Evolutionary conservation across 2,888 invertebrate genomes (phyloP).

Genomic region (Octodonta nipae): DNA sequence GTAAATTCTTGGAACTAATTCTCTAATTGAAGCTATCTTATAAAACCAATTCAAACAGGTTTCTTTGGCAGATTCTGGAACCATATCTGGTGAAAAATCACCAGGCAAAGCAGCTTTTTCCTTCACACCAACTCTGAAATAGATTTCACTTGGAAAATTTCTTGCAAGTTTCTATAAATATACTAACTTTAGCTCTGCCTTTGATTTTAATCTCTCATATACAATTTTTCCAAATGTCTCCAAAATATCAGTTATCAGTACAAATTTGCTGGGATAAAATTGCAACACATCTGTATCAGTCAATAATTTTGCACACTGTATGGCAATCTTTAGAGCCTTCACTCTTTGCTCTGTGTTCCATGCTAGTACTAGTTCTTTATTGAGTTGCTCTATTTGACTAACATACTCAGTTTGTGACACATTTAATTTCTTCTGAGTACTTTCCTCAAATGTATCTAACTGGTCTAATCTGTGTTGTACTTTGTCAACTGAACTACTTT

Average conservation of each 20-base stretch:
- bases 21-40: constrained; percentile 93
- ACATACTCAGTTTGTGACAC: constrained; percentile 71
- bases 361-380: constrained; percentile 75
- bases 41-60: constrained; percentile 98
- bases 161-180: no score
- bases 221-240: constrained; percentile 89
- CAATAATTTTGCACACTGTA: constrained; percentile 89
- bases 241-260: constrained; percentile 86
- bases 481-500: constrained; percentile 71
- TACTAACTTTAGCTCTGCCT: no score
- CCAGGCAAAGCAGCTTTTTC: constrained; percentile 41
- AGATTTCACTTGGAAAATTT: no score
- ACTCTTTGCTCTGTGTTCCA: constrained; percentile 93
- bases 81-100: constrained; percentile 63
- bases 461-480: constrained; percentile 84
- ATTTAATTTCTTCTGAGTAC: constrained; percentile 71
- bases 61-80: constrained; percentile 80
- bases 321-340: constrained; percentile 89
- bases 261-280: constrained; percentile 97
- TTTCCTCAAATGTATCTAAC: constrained; percentile 87
- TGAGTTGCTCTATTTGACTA: constrained; percentile 76
- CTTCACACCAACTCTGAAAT: constrained; percentile 45
- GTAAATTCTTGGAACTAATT: constrained; percentile 83
- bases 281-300: constrained; percentile 79
- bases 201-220: constrained; percentile 66